Evolutionary conservation across 2,888 invertebrate genomes (phyloP), one percentile per base, ranked within the genome.

Genomic region (Yponomeuta sedellus): DNA sequence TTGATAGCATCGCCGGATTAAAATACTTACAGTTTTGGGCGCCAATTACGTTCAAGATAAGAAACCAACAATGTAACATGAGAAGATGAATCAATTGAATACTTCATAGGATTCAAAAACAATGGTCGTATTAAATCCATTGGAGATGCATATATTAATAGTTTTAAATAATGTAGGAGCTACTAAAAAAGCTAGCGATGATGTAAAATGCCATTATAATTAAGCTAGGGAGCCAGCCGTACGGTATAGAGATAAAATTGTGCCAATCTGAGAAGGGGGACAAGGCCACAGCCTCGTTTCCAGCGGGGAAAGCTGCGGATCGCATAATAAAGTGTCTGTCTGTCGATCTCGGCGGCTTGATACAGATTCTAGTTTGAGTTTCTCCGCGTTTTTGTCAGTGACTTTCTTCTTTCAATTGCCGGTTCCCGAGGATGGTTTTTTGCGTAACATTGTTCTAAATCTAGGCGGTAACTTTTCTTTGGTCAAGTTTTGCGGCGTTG

Each of bases 221-320:
- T 12, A 52, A 52, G 44, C 16, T 52, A 16, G 34, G 34, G 34
- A 34, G 34, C 34, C 34, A 52, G 44, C 12, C 44, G 44, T 44
- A 8, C 20, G 44, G 52, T 56, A n/a, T n/a, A 75, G 75, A 82
- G 80, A 83, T 85, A 84, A 87, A 89, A 88, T 88, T 88, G 86
- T 90, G 88, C 90, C 87, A 88, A 88, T 88, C 81, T 78, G 73
- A 80, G 76, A 90, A 88, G 77, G 78, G 70, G 90, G 82, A 75
- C 90, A 90, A 90, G 90, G 90, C 81, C 84, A 80, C 73, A 88
- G 76, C 83, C 88, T 81, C 85, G 77, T 82, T 86, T 83, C 77
- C 73, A 75, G 74, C 79, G 77, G 76, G 79, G 66, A 80, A 83
- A 80, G 77, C 77, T 75, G 76, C 74, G 72, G 75, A 79, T 79